A percentile compares a stretch with the other conserved stretches of the same genome.
These are phyloP conservation scores for Phymorhynchus buccinoides DNA, from an alignment of 1,140 invertebrate species.

Conservation along the genomic window DNA sequence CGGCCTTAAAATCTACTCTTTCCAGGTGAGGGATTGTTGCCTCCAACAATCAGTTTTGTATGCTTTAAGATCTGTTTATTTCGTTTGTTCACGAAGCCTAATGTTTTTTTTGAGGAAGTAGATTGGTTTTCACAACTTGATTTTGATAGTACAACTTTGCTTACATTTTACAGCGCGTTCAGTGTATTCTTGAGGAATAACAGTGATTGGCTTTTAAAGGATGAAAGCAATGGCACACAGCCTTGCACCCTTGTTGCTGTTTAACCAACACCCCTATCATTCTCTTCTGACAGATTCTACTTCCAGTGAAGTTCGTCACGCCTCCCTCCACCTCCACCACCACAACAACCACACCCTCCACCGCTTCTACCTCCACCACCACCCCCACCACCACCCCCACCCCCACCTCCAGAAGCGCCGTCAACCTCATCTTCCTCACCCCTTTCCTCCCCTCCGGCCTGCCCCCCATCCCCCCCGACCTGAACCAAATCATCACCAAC, in stretches of 20 bases:
- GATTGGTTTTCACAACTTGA: background rate
- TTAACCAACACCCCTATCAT: background rate
- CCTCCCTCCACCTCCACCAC: background rate
- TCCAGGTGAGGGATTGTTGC: no score
- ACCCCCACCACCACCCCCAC: background rate
- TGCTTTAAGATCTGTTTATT: no score
- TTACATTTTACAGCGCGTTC: background rate
- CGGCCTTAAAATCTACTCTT: no score
- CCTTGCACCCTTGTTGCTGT: background rate
- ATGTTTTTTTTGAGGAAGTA: no score
- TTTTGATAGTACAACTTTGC: background rate
- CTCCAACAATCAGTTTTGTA: no score
- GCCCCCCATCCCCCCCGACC: slow-evolving; percentile 1
- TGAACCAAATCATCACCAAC: background rate
- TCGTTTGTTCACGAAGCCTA: no score
- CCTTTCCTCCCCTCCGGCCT: background rate
- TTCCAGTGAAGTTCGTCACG: slow-evolving; percentile 14
- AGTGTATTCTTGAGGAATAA: background rate
- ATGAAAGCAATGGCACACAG: background rate
- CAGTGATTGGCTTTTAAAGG: no score
- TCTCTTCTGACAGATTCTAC: background rate
- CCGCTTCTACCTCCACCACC: background rate
- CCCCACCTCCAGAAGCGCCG: background rate
- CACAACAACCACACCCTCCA: background rate
- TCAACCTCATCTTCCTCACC: background rate